A percentile compares a stretch with the other conserved stretches of the same genome.
These are phyloP conservation scores for Cyaniris semiargus DNA, from an alignment of 2,888 invertebrate species.

Conservation along the genomic window DNA sequence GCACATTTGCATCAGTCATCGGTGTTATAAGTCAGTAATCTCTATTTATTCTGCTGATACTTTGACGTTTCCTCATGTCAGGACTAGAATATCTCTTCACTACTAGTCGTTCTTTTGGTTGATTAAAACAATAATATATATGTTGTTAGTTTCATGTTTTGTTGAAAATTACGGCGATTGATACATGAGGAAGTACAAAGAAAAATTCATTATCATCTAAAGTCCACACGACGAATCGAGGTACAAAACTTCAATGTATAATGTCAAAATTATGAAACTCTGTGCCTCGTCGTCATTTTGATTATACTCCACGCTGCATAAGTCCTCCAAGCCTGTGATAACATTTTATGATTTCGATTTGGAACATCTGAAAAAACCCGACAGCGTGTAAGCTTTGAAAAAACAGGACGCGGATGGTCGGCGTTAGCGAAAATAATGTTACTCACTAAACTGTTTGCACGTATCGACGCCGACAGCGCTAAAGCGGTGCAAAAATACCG, in stretches of 20 bases:
- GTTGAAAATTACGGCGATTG: too few species aligned
- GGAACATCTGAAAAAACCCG: constrained; percentile 29
- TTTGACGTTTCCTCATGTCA: constrained; percentile 13
- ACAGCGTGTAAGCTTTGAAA: constrained; percentile 41
- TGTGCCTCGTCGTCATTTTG: too few species aligned
- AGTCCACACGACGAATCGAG: too few species aligned
- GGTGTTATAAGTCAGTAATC: constrained; percentile 30
- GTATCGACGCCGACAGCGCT: constrained; percentile 50
- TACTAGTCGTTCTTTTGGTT: background rate
- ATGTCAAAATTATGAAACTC: too few species aligned
- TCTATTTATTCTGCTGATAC: constrained; percentile 28
- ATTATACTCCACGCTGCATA: background rate
- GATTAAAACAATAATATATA: background rate
- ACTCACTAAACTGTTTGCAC: constrained; percentile 71
- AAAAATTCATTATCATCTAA: too few species aligned
- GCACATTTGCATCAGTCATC: constrained; percentile 21
- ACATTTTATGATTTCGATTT: constrained; percentile 20
- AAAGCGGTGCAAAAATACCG: constrained; percentile 59
- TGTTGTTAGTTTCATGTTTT: too few species aligned
- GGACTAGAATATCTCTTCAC: background rate
- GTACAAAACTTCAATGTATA: too few species aligned
- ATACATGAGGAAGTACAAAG: too few species aligned
- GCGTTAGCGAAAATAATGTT: constrained; percentile 50
- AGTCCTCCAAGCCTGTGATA: constrained; percentile 62
- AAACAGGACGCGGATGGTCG: constrained; percentile 36